Conservation (phyloP, 2,797 vertebrate genomes). For the Dicrostonyx torquatus region DNA sequence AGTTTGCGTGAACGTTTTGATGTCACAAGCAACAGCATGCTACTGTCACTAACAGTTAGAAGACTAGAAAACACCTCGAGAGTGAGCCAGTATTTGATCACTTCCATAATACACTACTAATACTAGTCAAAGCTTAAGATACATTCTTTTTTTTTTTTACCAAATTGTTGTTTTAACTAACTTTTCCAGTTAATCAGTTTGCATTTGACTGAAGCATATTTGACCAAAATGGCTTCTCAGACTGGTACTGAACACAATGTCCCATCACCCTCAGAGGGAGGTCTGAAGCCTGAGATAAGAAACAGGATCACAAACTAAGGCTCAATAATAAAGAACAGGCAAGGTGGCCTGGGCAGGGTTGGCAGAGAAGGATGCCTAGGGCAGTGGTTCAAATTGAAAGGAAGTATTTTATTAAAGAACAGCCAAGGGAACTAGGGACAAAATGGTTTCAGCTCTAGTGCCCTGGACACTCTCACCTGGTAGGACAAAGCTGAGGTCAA, state of each 20-base stretch:
- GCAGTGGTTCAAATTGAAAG: constrained; percentile 51
- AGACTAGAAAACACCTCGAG: constrained; percentile 6
- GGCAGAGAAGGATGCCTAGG: constrained; percentile 44
- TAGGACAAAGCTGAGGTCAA: constrained; percentile 8
- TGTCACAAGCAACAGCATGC: constrained; percentile 4
- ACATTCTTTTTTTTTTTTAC: neutral
- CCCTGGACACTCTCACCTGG: neutral
- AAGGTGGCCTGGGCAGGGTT: constrained; percentile 3
- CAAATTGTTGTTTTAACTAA: constrained; percentile 35
- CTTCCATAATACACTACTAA: neutral
- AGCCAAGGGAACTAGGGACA: neutral
- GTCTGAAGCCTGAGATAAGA: constrained; percentile 58
- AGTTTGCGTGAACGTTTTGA: constrained; percentile 42
- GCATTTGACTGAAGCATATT: constrained; percentile 48
- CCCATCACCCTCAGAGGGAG: constrained; percentile 13
- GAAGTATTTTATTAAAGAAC: constrained; percentile 42
- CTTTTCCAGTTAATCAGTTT: constrained; percentile 36
- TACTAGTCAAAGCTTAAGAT: constrained; percentile 39
- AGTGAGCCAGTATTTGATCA: neutral
- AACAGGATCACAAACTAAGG: constrained; percentile 7
- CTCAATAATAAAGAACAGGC: constrained; percentile 50
- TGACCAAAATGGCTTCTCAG: constrained; percentile 45
- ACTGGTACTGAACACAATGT: constrained; percentile 17
- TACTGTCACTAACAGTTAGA: constrained; percentile 21
- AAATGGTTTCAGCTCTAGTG: constrained; percentile 11